Evolutionary conservation across 2,797 vertebrate genomes (phyloP).

Genomic region (Bucorvus abyssinicus): DNA sequence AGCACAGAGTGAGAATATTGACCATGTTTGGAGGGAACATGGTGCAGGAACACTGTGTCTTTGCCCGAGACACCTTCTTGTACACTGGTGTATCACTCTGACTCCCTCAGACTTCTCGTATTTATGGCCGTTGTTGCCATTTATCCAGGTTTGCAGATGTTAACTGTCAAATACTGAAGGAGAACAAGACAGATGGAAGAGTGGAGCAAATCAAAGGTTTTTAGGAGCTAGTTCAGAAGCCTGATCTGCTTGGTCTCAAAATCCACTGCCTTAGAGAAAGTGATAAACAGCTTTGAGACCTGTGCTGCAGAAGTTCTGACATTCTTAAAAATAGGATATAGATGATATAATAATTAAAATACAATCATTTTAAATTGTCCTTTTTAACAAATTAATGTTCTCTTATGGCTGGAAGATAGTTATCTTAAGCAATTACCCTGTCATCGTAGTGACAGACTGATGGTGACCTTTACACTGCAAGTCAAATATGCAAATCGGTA

Average conservation of each 20-base stretch:
- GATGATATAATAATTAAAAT: slow-evolving; percentile 41
- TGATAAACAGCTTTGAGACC: background rate
- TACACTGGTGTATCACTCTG: rapidly evolving
- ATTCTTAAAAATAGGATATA: slow-evolving; percentile 27
- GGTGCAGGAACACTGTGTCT: rapidly evolving
- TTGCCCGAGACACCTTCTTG: background rate
- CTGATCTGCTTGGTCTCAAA: background rate
- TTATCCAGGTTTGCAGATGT: background rate
- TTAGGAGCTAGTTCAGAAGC: background rate
- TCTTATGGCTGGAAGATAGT: slow-evolving; percentile 34
- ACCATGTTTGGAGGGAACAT: background rate
- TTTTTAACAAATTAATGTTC: slow-evolving; percentile 52
- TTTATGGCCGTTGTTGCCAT: background rate
- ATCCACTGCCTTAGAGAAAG: background rate
- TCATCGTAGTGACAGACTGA: slow-evolving; percentile 44
- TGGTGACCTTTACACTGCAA: slow-evolving; percentile 58
- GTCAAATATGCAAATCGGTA: slow-evolving; percentile 63
- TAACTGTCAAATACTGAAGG: background rate
- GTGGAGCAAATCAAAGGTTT: background rate
- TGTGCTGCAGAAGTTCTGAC: background rate
- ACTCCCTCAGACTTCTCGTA: background rate
- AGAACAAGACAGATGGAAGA: background rate
- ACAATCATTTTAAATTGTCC: slow-evolving; percentile 22
- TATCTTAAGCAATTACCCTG: slow-evolving; percentile 55
- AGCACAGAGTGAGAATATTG: background rate